phyloP scores from a whole-genome alignment of 2,797 vertebrate species.

The Eulemur albifrons region DNA sequence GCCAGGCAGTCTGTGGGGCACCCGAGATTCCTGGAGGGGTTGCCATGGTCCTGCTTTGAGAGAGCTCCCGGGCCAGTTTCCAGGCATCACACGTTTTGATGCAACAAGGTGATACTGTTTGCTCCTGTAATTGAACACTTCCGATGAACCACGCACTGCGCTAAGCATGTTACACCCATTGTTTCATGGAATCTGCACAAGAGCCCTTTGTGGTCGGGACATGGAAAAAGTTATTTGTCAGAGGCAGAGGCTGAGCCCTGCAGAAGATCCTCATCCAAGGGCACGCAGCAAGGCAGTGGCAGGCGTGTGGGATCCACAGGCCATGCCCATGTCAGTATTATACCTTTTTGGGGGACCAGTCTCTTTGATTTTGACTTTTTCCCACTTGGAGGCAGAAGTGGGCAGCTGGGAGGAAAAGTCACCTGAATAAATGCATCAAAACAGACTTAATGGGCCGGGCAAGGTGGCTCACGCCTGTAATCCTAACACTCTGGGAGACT shows the following conservation, averaged over 20 bases:
- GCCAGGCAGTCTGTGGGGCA: neutral
- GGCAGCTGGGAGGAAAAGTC: neutral
- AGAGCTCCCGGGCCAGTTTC: neutral
- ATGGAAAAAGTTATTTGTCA: neutral
- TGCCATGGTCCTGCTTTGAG: neutral
- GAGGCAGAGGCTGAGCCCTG: neutral
- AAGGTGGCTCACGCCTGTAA: rapidly evolving
- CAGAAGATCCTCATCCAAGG: neutral
- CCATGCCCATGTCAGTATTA: neutral
- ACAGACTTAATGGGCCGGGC: neutral
- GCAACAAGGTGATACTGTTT: neutral
- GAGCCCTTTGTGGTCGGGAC: neutral
- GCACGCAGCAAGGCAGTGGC: neutral
- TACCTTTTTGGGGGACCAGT: neutral
- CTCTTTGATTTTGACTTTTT: neutral
- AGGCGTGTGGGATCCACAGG: neutral
- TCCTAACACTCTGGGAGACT: too few species aligned
- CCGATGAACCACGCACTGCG: neutral
- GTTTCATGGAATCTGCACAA: neutral
- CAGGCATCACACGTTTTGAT: neutral
- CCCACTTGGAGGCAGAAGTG: neutral
- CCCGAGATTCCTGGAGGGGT: neutral
- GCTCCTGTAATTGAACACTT: neutral
- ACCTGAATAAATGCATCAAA: neutral
- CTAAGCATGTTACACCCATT: too few species aligned